Evolutionary conservation across 2,888 invertebrate genomes (phyloP), one percentile per base, ranked within the genome.

Genomic region (Troides oblongomaculatus): DNA sequence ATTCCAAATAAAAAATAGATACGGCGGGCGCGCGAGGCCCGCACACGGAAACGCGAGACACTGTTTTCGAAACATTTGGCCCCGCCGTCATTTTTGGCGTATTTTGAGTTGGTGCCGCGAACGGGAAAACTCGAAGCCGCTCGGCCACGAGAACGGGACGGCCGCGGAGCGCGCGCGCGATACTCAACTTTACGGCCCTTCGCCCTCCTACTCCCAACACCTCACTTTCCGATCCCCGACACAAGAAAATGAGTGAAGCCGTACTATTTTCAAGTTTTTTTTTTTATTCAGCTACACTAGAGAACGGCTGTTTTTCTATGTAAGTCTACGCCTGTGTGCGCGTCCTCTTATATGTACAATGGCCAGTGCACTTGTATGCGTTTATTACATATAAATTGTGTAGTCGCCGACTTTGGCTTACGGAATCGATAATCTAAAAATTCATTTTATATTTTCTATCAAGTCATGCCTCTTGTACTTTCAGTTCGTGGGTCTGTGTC

Each of bases 11-110:
- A 84, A 84, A 83, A 84, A 83, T 83, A 80, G 84, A 82, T 84
- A 84, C 39, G 39, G 83, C 84, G 85, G 78, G 85, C 90, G 85
- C 89, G 89, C 87, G 84, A 83, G 84, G 79, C 81, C 87, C 84
- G 87, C 82, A 80, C 85, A 83, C 84, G 84, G 88, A 88, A 88
- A 86, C 91, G 85, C 89, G 90, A 87, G 83, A 88, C 86, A 92
- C 90, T 91, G 91, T 92, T 92, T 92, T 91, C 87, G 91, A 92
- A 92, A 91, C 89, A 85, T 83, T 86, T 87, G 86, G 84, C 85
- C 85, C 8, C 89, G 88, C 90, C 91, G 91, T 91, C 88, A 92
- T 91, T 93, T 92, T 92, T 92, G 91, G 92, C 92, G 92, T 92
- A 91, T 92, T 93, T 92, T 92, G 92, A 92, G 92, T 92, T 91